phyloP scores from a whole-genome alignment of 1,140 invertebrate species.

The Bombus confusus region DNA sequence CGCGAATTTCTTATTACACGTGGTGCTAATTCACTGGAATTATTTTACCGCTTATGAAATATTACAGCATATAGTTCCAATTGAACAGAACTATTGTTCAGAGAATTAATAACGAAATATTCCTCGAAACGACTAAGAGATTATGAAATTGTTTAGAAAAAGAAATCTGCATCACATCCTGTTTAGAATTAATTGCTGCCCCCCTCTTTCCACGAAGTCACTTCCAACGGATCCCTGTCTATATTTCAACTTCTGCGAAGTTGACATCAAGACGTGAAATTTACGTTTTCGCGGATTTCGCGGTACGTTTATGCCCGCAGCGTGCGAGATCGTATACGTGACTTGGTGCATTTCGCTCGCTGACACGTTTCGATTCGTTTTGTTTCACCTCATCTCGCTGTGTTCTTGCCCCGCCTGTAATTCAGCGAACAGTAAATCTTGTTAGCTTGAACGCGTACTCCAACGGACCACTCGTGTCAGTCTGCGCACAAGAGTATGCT shows the following conservation, averaged over 20 bases:
- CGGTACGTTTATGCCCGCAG: not conserved
- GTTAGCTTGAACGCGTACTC: slow-evolving; percentile 27
- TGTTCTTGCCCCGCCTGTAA: not conserved
- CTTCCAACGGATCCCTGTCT: no score
- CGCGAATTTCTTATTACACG: no score
- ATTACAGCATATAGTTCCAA: no score
- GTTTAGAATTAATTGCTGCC: not conserved
- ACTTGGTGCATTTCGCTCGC: slow-evolving; percentile 6
- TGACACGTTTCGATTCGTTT: slow-evolving; percentile 10
- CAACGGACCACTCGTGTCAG: slow-evolving; percentile 31
- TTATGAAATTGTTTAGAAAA: no score
- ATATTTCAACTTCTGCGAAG: not conserved
- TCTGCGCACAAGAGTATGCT: slow-evolving; percentile 15
- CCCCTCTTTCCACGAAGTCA: not conserved
- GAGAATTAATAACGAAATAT: no score
- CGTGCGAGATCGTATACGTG: slow-evolving; percentile 20
- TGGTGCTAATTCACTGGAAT: no score
- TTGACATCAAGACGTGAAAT: slow-evolving; percentile 9
- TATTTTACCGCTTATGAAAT: no score
- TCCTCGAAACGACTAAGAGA: no score
- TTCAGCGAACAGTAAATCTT: slow-evolving; percentile 40
- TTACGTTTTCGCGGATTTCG: slow-evolving; percentile 32
- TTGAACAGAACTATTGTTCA: no score
- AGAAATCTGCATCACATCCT: no score
- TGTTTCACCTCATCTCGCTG: not conserved